These are phyloP conservation scores for Eudyptes chrysolophus DNA, from an alignment of 2,113 vertebrate species.

Conservation along the genomic window DNA sequence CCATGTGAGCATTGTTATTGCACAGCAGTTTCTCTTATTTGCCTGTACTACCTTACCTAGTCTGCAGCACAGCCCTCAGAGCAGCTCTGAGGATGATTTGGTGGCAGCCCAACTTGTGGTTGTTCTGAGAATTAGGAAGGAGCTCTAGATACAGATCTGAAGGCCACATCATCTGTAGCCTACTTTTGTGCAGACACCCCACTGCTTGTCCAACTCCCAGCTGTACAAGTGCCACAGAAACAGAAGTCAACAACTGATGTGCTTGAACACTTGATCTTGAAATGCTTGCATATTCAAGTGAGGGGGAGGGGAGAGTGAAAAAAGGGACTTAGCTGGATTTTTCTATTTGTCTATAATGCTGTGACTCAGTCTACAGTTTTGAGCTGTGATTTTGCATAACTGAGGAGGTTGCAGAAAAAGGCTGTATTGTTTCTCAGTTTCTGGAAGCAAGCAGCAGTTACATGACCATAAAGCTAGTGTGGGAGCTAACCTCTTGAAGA, in stretches of 20 bases:
- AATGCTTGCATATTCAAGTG: background rate
- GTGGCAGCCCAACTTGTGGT: background rate
- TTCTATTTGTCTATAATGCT: background rate
- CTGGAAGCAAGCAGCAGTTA: background rate
- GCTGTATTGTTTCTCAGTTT: background rate
- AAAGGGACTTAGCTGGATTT: background rate
- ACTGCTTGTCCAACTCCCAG: background rate
- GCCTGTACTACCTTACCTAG: background rate
- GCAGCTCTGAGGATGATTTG: fast-evolving
- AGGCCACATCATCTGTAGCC: background rate
- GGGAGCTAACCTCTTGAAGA: background rate
- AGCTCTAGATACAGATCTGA: background rate
- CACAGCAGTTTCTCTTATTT: background rate
- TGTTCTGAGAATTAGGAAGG: background rate
- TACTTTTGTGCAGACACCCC: background rate
- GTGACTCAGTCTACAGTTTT: background rate
- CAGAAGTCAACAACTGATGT: background rate
- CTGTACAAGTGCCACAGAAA: background rate
- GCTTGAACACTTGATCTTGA: background rate
- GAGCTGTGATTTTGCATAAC: background rate
- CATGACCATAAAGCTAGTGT: background rate
- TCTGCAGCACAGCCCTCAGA: background rate
- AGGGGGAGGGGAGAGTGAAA: no score
- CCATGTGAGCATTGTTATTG: fast-evolving
- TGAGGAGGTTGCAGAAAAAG: background rate